These are phyloP conservation scores for Drosophila ironensis DNA, from an alignment of 1,140 invertebrate genomes.

Conservation along the genomic window DNA sequence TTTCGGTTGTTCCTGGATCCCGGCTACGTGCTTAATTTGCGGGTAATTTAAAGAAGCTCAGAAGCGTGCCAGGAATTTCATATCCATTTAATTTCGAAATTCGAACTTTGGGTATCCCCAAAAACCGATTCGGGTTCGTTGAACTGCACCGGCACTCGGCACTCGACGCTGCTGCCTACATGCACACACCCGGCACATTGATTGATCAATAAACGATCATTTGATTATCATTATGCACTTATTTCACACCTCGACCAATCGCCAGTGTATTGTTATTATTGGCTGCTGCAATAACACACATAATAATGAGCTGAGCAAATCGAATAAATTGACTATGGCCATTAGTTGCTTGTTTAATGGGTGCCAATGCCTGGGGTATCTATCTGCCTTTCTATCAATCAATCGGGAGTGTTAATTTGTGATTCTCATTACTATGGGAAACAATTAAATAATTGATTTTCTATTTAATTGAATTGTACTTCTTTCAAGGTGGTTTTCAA, in stretches of 20 bases:
- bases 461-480: too few species aligned
- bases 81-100: conserved; percentile 17
- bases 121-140: conserved; percentile 54
- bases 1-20: conserved; percentile 13
- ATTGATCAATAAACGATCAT: conserved; percentile 59
- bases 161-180: too few species aligned
- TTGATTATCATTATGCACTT: conserved; percentile 53
- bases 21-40: conserved; percentile 64
- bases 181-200: conserved; percentile 27
- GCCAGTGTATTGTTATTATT: conserved; percentile 19
- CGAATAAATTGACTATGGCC: conserved; percentile 14
- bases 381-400: not conserved
- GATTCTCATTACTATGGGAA: too few species aligned
- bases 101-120: conserved; percentile 33
- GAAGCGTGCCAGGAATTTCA: conserved; percentile 54
- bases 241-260: conserved; percentile 47
- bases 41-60: conserved; percentile 71
- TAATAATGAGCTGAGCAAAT: conserved; percentile 29
- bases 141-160: conserved; percentile 38
- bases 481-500: not conserved
- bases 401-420: too few species aligned
- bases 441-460: too few species aligned
- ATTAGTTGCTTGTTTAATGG: not conserved
- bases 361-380: too few species aligned
- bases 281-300: conserved; percentile 15